Evolutionary conservation across 2,888 invertebrate genomes (phyloP), one percentile per base, ranked within the genome.

Genomic region (Cantharis flavilabris): DNA sequence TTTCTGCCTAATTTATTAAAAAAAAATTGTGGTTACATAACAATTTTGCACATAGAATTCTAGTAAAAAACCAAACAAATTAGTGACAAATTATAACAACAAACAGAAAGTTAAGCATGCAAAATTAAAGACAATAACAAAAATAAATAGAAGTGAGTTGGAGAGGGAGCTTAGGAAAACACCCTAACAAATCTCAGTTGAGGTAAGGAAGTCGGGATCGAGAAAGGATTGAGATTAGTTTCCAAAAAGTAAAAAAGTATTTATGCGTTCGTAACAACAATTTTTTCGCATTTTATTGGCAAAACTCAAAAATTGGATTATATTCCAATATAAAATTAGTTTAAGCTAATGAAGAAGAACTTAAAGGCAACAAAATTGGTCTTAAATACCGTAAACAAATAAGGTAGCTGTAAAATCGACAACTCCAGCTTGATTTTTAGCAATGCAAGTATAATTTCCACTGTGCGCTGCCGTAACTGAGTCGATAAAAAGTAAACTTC

Each of bases 381-480:
- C 16, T 16, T 16, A 16, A 86, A 84, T 77, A 88, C 89, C 89
- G 81, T 89, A 87, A 79, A 89, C 88, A 81, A 86, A 84, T 76
- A 89, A 83, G 62, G 85, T 83, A 76, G 88, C 84, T 69, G 87
- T 86, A 82, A 87, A 87, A 76, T 83, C 84, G 65, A 84, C 84
- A 76, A 84, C 83, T 79, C 89, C 89, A 76, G 88, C 89, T 76
- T 80, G 77, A 83, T 89, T 89, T 77, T 81, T 83, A 71, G 86
- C 89, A 64, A 83, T 85, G 83, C 89, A 89, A 63, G 88, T 89
- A 81, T 89, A 89, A 82, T 88, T 88, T 78, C 89, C 89, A 72
- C 84, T 87, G 76, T 88, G 86, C 70, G 83, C 82, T 64, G 87
- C 87, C 30, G 82, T 83, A n/a, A 87, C 87, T 30, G 86, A 85